Conservation (phyloP, 2,888 invertebrate genomes). For the Pocota personata region DNA sequence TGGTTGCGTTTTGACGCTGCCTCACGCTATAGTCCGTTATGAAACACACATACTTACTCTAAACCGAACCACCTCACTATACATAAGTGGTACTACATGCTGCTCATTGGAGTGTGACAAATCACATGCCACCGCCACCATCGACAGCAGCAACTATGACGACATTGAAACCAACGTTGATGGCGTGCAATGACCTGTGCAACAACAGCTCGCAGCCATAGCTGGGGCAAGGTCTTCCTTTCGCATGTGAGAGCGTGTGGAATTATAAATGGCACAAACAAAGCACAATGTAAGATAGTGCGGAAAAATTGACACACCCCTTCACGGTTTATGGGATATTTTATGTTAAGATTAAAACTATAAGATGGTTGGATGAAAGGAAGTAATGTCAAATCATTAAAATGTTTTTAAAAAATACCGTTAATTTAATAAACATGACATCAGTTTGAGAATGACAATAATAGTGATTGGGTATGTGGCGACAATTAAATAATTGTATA, state of each 20-base stretch:
- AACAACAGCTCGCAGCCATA: conserved; percentile 7
- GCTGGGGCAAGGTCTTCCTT: conserved; percentile 39
- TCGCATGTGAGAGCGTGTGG: conserved; percentile 10
- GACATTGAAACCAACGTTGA: conserved; percentile 38
- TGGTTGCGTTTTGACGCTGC: not conserved
- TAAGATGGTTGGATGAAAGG: not conserved
- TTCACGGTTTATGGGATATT: conserved; percentile 9
- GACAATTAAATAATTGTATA: not conserved
- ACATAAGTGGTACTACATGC: conserved; percentile 5
- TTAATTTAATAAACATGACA: not conserved
- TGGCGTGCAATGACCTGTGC: conserved; percentile 44
- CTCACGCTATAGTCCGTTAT: conserved; percentile 24
- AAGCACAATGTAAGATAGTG: conserved; percentile 31
- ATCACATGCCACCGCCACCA: conserved; percentile 45
- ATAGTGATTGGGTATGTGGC: not conserved
- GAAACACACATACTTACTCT: not conserved
- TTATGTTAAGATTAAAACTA: conserved; percentile 13
- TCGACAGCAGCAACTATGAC: conserved; percentile 23
- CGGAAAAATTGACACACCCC: conserved; percentile 36
- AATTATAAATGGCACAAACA: conserved; percentile 23
- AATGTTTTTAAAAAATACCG: not conserved
- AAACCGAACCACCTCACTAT: not conserved
- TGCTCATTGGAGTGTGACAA: conserved; percentile 47
- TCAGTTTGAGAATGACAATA: not conserved
- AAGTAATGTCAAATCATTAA: not conserved